phyloP scores from a whole-genome alignment of 2,113 vertebrate genomes.

The Sphaerodactylus townsendi region DNA sequence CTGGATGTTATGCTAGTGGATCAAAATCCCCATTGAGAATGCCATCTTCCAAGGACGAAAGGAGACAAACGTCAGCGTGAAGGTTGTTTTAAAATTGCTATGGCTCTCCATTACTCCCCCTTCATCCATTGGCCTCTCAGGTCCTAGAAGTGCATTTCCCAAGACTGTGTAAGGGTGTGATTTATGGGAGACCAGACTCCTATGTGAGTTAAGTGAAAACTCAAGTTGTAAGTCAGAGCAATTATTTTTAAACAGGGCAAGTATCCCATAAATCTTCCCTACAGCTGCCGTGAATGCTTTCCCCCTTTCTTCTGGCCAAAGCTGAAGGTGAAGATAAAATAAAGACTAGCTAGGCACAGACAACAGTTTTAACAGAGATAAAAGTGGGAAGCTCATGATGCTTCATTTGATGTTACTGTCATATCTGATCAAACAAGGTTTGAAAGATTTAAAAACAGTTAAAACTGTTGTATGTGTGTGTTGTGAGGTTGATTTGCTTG shows the following conservation, averaged over 20 bases:
- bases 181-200: background rate
- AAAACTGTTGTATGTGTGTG: background rate
- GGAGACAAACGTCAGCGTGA: background rate
- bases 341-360: background rate
- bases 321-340: background rate
- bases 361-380: background rate
- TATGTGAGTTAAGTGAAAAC: slow-evolving; percentile 15
- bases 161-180: background rate
- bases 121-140: fast-evolving
- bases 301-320: background rate
- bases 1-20: fast-evolving
- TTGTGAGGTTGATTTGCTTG: too few relatives aligned
- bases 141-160: background rate
- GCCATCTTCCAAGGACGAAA: background rate
- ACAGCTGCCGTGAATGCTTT: background rate
- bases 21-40: background rate
- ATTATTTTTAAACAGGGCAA: slow-evolving; percentile 40
- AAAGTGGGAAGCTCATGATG: background rate
- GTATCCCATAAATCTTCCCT: background rate
- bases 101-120: fast-evolving
- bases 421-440: background rate
- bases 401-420: background rate
- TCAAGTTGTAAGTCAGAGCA: slow-evolving; percentile 28
- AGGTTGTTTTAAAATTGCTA: background rate
- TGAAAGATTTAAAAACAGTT: background rate